Percentiles rank a stretch among this genome's conserved stretches.
These are phyloP conservation scores for Eurypyga helias DNA, from an alignment of 2,113 vertebrate genomes.

Conservation along the genomic window DNA sequence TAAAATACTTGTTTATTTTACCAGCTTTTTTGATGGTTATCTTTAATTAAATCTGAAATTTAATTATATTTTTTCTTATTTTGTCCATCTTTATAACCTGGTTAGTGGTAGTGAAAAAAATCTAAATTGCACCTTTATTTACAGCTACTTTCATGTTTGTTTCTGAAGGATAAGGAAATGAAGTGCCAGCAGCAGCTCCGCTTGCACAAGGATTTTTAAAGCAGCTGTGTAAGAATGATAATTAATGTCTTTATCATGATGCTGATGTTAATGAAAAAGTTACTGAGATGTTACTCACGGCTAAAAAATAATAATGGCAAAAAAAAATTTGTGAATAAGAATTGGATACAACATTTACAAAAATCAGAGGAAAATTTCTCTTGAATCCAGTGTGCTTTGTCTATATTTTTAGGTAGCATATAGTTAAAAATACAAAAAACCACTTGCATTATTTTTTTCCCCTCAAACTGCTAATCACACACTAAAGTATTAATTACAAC, in stretches of 20 bases:
- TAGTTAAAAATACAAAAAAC: background rate
- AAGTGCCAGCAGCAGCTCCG: background rate
- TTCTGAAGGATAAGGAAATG: background rate
- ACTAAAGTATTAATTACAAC: background rate
- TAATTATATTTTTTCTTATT: background rate
- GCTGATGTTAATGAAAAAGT: background rate
- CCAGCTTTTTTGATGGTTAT: background rate
- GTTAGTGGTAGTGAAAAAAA: background rate
- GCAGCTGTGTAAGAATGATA: background rate
- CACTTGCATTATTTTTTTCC: background rate
- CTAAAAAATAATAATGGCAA: background rate
- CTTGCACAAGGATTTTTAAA: background rate
- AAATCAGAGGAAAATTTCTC: background rate
- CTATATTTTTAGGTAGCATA: background rate
- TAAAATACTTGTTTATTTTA: background rate
- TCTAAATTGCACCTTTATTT: background rate
- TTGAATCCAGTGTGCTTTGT: background rate
- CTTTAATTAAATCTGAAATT: constrained; percentile 25
- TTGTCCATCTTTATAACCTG: background rate
- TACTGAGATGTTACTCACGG: background rate
- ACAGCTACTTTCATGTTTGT: constrained; percentile 3
- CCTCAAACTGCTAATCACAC: background rate
- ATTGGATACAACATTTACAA: background rate
- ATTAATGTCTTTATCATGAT: background rate
- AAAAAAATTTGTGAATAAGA: background rate